Percentiles rank a stretch among this genome's conserved stretches.
Evolutionary conservation across 2,113 vertebrate species (phyloP).

Genomic region (Rhinolophus ferrumequinum): DNA sequence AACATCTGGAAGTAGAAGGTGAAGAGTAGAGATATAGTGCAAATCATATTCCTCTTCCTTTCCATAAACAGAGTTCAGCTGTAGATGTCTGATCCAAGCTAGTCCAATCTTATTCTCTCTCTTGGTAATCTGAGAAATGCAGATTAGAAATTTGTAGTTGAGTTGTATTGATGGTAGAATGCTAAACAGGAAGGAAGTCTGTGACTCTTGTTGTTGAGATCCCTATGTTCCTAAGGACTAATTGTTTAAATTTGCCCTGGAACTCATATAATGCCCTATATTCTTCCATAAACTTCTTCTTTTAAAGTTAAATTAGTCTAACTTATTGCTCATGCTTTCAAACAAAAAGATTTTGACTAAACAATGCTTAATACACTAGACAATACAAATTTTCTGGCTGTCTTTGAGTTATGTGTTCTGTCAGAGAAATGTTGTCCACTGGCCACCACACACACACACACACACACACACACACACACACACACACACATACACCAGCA

Average conservation of each 20-base stretch:
- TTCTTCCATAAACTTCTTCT: neutral
- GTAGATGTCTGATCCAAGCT: neutral
- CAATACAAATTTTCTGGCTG: neutral
- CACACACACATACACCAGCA: neutral
- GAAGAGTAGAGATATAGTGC: neutral
- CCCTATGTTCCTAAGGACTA: neutral
- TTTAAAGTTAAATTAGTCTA: neutral
- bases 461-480: neutral
- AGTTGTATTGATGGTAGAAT: neutral
- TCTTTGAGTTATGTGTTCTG: neutral
- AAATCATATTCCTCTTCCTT: neutral
- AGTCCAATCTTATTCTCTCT: neutral
- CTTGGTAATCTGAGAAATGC: neutral
- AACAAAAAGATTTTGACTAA: constrained; percentile 2
- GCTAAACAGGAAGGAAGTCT: neutral
- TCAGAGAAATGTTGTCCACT: neutral
- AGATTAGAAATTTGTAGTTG: neutral
- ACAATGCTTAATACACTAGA: neutral
- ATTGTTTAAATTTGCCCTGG: neutral
- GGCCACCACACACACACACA: neutral
- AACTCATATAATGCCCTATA: neutral
- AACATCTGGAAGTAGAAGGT: neutral
- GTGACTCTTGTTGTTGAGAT: neutral
- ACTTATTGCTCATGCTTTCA: neutral
- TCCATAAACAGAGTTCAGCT: neutral